Evolutionary conservation across 2,113 vertebrate genomes (phyloP).

Genomic region (Morone chrysops): DNA sequence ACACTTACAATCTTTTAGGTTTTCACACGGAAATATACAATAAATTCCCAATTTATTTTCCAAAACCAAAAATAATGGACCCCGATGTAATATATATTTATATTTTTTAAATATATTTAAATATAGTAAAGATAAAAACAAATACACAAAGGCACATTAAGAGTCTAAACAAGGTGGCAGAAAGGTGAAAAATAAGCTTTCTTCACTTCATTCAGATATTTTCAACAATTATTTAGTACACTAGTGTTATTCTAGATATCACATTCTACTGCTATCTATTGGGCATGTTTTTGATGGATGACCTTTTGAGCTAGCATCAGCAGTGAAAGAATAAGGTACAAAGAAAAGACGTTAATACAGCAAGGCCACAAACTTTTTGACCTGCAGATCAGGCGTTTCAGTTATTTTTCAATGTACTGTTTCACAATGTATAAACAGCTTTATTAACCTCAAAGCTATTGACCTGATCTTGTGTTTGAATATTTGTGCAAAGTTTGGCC

Average conservation of each 20-base stretch:
- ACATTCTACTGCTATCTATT: not conserved
- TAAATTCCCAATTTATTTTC: not conserved
- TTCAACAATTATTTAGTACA: not conserved
- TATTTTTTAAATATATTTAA: too few species aligned
- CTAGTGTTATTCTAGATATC: not conserved
- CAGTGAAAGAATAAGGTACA: not conserved
- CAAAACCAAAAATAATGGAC: not conserved
- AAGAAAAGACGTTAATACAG: not conserved
- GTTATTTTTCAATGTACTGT: constrained; percentile 20
- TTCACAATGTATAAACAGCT: constrained; percentile 39
- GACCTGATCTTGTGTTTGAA: constrained; percentile 69
- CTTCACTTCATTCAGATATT: not conserved
- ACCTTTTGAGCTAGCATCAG: not conserved
- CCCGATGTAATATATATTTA: too few species aligned
- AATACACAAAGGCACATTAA: not conserved
- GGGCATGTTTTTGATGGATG: not conserved
- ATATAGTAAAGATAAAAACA: not conserved
- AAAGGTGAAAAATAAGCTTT: too few species aligned
- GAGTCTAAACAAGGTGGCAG: too few species aligned
- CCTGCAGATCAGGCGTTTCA: constrained; percentile 6
- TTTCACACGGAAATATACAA: not conserved
- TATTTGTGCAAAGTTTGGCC: constrained; percentile 63
- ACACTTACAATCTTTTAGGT: not conserved
- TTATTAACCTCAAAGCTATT: constrained; percentile 68
- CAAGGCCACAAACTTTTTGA: constrained; percentile 11